Conservation (phyloP, 2,797 vertebrate genomes). For the Liasis olivaceus region DNA sequence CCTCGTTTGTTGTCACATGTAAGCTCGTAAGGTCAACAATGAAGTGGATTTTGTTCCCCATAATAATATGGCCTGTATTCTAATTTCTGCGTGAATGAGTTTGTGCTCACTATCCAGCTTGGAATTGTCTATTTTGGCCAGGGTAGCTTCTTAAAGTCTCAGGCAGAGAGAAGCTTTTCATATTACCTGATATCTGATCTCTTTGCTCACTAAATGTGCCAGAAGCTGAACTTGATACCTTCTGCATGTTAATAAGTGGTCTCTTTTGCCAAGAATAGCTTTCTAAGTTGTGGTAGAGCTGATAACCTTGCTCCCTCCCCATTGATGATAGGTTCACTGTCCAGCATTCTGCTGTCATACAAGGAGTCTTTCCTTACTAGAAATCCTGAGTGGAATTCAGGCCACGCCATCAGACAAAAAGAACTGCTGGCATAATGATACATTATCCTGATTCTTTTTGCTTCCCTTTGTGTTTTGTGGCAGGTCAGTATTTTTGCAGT, state of each 20-base stretch:
- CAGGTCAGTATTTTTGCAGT: not conserved
- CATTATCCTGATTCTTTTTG: not conserved
- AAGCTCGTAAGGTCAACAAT: not conserved
- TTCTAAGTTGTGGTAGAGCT: not conserved
- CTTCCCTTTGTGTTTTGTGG: not conserved
- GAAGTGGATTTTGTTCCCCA: not conserved
- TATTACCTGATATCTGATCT: not conserved
- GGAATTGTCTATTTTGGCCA: not conserved
- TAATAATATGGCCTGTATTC: not conserved
- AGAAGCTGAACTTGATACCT: not conserved
- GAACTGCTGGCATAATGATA: not conserved
- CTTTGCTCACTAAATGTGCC: not conserved
- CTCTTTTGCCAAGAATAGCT: not conserved
- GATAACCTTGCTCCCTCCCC: not conserved
- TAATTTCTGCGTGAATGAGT: not conserved
- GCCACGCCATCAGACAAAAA: not conserved
- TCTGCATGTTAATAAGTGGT: not conserved
- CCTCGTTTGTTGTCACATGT: not conserved
- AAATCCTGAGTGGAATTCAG: not conserved
- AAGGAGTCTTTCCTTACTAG: not conserved
- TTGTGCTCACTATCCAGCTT: not conserved
- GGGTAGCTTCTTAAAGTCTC: not conserved
- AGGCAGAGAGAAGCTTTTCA: not conserved
- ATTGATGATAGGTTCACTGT: not conserved
- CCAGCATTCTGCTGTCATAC: not conserved